Evolutionary conservation across 2,888 invertebrate genomes (phyloP).

Genomic region (Parnassius apollo): DNA sequence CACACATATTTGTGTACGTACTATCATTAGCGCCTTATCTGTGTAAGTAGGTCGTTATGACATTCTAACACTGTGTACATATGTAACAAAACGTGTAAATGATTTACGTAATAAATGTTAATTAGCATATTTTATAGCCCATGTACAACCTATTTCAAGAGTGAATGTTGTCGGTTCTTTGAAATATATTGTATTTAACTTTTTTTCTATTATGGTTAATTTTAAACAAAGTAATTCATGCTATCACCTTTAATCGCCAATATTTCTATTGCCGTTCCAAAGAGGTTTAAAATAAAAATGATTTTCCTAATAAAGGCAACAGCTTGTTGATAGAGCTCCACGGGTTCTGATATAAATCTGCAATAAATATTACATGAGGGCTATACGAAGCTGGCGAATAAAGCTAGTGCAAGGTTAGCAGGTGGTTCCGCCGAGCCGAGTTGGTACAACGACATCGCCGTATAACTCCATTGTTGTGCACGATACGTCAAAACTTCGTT

Average conservation of each 20-base stretch:
- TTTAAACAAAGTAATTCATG: too few relatives aligned
- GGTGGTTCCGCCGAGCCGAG: constrained; percentile 54
- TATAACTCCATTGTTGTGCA: constrained; percentile 40
- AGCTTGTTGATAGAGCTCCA: constrained; percentile 1
- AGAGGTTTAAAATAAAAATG: constrained; percentile 8
- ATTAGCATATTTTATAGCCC: constrained; percentile 5
- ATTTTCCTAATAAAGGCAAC: constrained; percentile 12
- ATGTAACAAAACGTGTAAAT: constrained; percentile 18
- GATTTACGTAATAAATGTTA: constrained; percentile 18
- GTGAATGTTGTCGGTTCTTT: too few relatives aligned
- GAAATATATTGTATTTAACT: too few relatives aligned
- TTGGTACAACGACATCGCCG: constrained; percentile 57
- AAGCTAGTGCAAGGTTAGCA: constrained; percentile 67
- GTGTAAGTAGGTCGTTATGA: constrained; percentile 44
- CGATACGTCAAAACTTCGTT: constrained; percentile 31
- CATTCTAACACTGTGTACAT: constrained; percentile 39
- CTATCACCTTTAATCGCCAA: too few relatives aligned
- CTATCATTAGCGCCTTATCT: constrained; percentile 41
- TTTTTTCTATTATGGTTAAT: too few relatives aligned
- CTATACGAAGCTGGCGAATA: constrained; percentile 36
- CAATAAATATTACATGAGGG: constrained; percentile 34
- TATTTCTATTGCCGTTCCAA: too few relatives aligned
- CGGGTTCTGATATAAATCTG: constrained; percentile 13
- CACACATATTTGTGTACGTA: constrained; percentile 24
- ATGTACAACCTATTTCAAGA: background rate